These are phyloP conservation scores for Rhagophthalmus giganteus DNA, from an alignment of 2,888 invertebrate genomes.

Conservation along the genomic window DNA sequence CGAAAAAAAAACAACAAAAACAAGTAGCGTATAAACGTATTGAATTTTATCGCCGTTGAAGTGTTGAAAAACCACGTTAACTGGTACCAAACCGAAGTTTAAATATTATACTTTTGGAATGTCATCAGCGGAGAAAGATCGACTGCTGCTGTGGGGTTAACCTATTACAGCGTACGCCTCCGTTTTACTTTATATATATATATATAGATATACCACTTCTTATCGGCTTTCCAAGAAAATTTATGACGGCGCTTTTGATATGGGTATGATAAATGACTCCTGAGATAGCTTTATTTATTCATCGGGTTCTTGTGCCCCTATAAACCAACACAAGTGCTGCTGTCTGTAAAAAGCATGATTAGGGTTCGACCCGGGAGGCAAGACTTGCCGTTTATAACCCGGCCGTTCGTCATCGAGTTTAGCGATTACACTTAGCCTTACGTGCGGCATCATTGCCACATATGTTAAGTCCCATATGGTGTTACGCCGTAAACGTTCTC, in stretches of 20 bases:
- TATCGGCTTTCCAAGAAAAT: constrained; percentile 55
- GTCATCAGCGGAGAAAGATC: constrained; percentile 36
- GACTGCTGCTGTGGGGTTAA: constrained; percentile 46
- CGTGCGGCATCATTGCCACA: constrained; percentile 20
- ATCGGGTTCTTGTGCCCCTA: constrained; percentile 56
- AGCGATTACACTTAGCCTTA: constrained; percentile 26
- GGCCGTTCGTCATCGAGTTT: constrained; percentile 33
- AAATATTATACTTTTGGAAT: constrained; percentile 16
- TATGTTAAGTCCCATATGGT: constrained; percentile 29
- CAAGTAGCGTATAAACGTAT: too few relatives aligned
- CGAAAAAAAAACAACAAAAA: too few relatives aligned
- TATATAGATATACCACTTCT: constrained; percentile 47
- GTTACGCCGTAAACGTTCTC: constrained; percentile 23
- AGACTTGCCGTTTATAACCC: constrained; percentile 30
- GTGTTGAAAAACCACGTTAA: constrained; percentile 10
- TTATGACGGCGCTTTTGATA: constrained; percentile 61
- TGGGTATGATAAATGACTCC: constrained; percentile 63
- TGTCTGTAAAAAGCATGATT: constrained; percentile 41
- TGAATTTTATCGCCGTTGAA: neutral
- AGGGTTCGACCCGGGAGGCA: constrained; percentile 42
- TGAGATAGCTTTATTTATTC: constrained; percentile 66
- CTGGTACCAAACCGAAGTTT: neutral
- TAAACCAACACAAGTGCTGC: constrained; percentile 42
- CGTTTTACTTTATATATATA: constrained; percentile 47
- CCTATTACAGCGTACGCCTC: constrained; percentile 49